phyloP scores from a whole-genome alignment of 1,140 invertebrate species.

The Camponotus floridanus region DNA sequence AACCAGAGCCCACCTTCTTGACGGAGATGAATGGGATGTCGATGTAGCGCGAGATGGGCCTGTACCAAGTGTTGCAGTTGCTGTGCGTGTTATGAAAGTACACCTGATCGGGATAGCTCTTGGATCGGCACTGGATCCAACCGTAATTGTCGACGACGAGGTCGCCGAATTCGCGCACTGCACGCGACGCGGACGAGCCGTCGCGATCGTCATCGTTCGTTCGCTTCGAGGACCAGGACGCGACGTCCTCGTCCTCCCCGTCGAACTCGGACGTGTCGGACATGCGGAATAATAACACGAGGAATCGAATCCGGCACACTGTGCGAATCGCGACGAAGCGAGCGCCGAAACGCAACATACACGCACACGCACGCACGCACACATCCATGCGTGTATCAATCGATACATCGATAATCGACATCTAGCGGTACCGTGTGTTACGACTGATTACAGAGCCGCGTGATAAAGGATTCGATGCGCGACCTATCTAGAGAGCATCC shows the following conservation, averaged over 20 bases:
- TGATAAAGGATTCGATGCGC: background rate
- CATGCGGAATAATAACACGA: background rate
- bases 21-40: background rate
- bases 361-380: background rate
- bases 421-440: constrained; percentile 6
- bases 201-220: too few species aligned
- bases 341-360: background rate
- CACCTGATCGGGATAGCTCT: constrained; percentile 26
- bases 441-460: background rate
- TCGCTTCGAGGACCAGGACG: background rate
- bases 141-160: constrained; percentile 65
- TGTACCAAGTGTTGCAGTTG: constrained; percentile 59
- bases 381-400: too few species aligned
- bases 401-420: background rate
- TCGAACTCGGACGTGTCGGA: background rate
- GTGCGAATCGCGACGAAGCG: background rate
- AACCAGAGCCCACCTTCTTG: constrained; percentile 13
- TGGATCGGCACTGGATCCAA: constrained; percentile 75
- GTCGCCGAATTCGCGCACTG: constrained; percentile 65
- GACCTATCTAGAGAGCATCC: too few species aligned
- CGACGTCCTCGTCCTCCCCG: background rate
- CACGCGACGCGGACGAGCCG: background rate
- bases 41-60: constrained; percentile 48
- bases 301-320: background rate
- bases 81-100: constrained; percentile 71